phyloP scores from a whole-genome alignment of 2,797 vertebrate species.

The Hoplostethus mediterraneus region DNA sequence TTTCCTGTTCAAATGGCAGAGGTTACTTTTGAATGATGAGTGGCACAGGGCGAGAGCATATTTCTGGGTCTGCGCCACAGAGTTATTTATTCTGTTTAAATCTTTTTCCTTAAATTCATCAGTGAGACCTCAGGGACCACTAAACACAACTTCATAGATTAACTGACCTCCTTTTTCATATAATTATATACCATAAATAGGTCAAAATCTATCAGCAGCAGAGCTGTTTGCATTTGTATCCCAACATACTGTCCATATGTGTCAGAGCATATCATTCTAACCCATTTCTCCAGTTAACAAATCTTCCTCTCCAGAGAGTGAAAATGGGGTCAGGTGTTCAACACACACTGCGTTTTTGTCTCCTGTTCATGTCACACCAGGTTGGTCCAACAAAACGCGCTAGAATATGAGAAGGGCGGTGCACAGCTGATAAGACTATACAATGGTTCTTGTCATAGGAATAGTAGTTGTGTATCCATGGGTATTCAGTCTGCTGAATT shows the following conservation, averaged over 20 bases:
- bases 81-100: conserved; percentile 27
- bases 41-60: conserved; percentile 31
- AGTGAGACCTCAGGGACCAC: neutral
- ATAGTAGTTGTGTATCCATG: neutral
- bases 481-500: conserved; percentile 4
- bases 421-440: conserved; percentile 15
- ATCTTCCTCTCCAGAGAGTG: conserved; percentile 68
- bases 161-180: conserved; percentile 60
- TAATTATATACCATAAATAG: conserved; percentile 64
- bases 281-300: conserved; percentile 61
- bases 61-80: conserved; percentile 25
- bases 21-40: conserved; percentile 69
- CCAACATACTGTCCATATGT: conserved; percentile 50
- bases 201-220: conserved; percentile 42
- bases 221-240: conserved; percentile 38
- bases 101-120: conserved; percentile 41
- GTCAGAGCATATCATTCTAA: conserved; percentile 73
- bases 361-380: conserved; percentile 62
- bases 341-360: conserved; percentile 57
- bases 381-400: conserved; percentile 58
- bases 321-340: conserved; percentile 78
- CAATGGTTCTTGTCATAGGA: conserved; percentile 24
- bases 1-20: conserved; percentile 56
- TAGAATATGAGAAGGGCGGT: conserved; percentile 37
- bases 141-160: conserved; percentile 9